Percentiles rank a stretch among this genome's conserved stretches.
phyloP scores from a whole-genome alignment of 2,888 invertebrate genomes.

The Leucophenga montana region DNA sequence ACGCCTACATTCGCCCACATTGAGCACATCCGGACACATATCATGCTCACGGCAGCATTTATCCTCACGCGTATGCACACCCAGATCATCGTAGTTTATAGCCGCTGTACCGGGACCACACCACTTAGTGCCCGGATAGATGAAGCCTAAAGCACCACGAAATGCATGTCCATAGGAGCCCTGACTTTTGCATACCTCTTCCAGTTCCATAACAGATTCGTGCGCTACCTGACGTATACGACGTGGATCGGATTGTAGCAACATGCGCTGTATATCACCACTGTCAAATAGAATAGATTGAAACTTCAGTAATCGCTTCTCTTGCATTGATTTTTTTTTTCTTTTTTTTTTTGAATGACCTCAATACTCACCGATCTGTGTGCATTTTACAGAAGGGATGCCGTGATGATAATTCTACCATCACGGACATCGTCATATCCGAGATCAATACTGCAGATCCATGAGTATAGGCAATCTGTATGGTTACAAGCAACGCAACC shows the following conservation, averaged over 20 bases:
- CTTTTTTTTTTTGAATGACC: neutral
- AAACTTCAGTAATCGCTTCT: neutral
- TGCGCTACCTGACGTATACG: constrained; percentile 78
- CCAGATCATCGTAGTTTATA: constrained; percentile 78
- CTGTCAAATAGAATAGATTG: constrained; percentile 57
- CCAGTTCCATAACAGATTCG: constrained; percentile 76
- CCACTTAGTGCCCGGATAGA: constrained; percentile 84
- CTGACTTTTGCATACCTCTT: constrained; percentile 75
- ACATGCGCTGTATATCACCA: constrained; percentile 77
- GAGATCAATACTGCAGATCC: constrained; percentile 76
- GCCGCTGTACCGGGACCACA: constrained; percentile 83
- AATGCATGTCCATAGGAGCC: constrained; percentile 69
- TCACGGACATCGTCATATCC: constrained; percentile 78
- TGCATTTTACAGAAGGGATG: constrained; percentile 78
- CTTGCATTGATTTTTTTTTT: neutral
- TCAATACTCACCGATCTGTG: constrained; percentile 74
- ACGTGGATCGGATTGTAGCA: constrained; percentile 76
- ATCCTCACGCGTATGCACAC: constrained; percentile 79
- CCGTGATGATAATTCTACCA: constrained; percentile 78
- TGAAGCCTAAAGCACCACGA: constrained; percentile 74
- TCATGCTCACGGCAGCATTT: constrained; percentile 84
- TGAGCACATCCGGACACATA: constrained; percentile 78
- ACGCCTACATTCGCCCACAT: constrained; percentile 77
- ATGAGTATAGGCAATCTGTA: constrained; percentile 32
- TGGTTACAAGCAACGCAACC: constrained; percentile 44